Evolutionary conservation across 2,113 vertebrate species (phyloP).

Genomic region (Solea senegalensis): DNA sequence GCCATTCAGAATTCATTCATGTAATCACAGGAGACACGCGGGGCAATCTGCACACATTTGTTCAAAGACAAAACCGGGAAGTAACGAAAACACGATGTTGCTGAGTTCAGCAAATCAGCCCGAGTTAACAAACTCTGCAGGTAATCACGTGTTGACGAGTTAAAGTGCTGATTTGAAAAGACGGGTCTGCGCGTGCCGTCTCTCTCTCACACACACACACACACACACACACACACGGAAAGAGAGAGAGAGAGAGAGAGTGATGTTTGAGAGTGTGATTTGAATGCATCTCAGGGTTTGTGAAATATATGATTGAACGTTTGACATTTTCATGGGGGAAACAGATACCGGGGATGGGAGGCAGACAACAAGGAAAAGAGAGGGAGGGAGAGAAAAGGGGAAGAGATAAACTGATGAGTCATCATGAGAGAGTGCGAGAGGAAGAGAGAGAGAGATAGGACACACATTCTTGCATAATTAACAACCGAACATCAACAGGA

Average conservation of each 20-base stretch:
- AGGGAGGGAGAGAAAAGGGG: slow-evolving; percentile 23
- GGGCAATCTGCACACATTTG: slow-evolving; percentile 49
- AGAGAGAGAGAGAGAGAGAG: no score
- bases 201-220: background rate
- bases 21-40: slow-evolving; percentile 50
- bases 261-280: background rate
- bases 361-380: slow-evolving; percentile 1
- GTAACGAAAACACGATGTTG: slow-evolving; percentile 45
- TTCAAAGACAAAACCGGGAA: slow-evolving; percentile 41
- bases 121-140: slow-evolving; percentile 50
- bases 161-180: slow-evolving; percentile 38
- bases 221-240: background rate
- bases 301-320: background rate
- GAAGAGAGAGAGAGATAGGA: slow-evolving; percentile 35
- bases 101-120: slow-evolving; percentile 60
- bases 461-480: slow-evolving; percentile 75
- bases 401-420: slow-evolving; percentile 64
- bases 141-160: slow-evolving; percentile 54
- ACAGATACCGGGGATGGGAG: background rate
- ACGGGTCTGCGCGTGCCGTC: slow-evolving; percentile 1
- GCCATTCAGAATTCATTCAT: slow-evolving; percentile 28
- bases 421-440: slow-evolving; percentile 42
- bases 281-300: no score
- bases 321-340: slow-evolving; percentile 17
- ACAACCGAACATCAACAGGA: slow-evolving; percentile 66